Base-by-base conservation (phyloP, 2,888 invertebrate genomes). In the Thelaira solivaga region DNA sequence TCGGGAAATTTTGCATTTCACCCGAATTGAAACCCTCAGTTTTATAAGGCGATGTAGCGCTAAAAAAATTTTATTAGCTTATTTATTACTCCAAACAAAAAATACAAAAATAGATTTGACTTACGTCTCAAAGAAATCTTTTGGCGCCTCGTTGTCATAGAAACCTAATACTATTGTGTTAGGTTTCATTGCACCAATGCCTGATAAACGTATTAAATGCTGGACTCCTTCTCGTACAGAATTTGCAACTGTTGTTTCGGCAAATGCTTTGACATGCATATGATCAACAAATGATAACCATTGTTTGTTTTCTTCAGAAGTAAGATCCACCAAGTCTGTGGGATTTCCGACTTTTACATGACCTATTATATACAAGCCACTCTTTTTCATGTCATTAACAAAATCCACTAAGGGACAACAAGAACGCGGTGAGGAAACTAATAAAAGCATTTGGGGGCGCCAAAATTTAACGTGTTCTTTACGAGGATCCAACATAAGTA, bases 401-500 rank as follows among this genome's bases (percentile, higher is more conserved):
- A 99, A 99, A 89, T 97, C 95, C 36, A 99, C 97, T 45, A 99
- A 91, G 0, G 98, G 97, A 85, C 96, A 96, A 10, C 94, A 92
- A 6, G 96, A 94, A 8, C 98, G 91, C 0, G 99, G 99, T 73
- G 97, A 96, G 0, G 96, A 93, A 0, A 99, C 95, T 89, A 99
- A 91, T 2, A 99, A 90, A 67, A 99, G 89, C 90, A 99, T 95
- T 91, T 99, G 99, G 0, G 99, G 99, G 2, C 99, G 91, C 99
- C 99, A 99, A 90, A 97, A 99, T 90, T 99, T 99, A 2, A 99
- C 98, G 89, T 99, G 99, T 86, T 98, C 96, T 82, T 99, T 98
- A 0, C 99, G 92, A 0, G 96, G 95, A 89, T 99, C 99, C 87
- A 99, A 89, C 89, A 99, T 93, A 0, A 99, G 90, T 8, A 99